Evolutionary conservation across 2,113 vertebrate species (phyloP), one percentile per base, ranked within the genome.

Genomic region (Gnathochromis pfefferi): DNA sequence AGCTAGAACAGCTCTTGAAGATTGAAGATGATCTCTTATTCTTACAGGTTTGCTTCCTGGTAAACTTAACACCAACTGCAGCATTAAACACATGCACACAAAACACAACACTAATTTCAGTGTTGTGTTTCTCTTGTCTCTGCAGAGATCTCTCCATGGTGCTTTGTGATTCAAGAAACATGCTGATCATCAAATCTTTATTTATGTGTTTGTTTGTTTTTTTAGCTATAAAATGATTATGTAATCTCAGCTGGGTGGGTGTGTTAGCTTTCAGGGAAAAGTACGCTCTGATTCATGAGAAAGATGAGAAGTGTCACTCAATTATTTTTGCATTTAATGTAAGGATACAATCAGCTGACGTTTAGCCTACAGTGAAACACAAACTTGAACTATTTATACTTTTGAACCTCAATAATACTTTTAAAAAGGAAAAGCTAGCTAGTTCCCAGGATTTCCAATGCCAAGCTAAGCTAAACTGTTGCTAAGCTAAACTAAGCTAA

Each of bases 21-120:
- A 89, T 35, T 2, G 89, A 93, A 23, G 92, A 93, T 28, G 58
- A 49, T 83, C 82, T 95, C 12, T 87, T 88, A 17, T 60, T 60
- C 16, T 60, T 60, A 60, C 57, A 60, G 93, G 93, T 93, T n/a
- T 23, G 82, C 16, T 2, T 6, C 13, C 21, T 2, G 7, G 17
- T 49, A 80, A 80, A 23, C 78, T 14, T 33, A 13, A 21, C 0
- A 17, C 57, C 0, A 60, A 60, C 57, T 45, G 21, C 28, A 33
- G 21, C 38, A 21, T 38, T 45, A n/a, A 80, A 80, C 17, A 10
- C 7, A 35, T 2, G 5, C 9, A 35, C 17, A 31, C 45, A 31
- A 28, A 78, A 78, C 42, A 49, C 11, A 65, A 14, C 6, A 7
- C 7, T 38, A 8, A 45, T 38, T 40, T 9, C 8, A 42, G 9